Percentiles rank a stretch among this genome's conserved stretches.
Conservation (phyloP, 2,888 invertebrate genomes). For the Kuschelorhynchus macadamiae region DNA sequence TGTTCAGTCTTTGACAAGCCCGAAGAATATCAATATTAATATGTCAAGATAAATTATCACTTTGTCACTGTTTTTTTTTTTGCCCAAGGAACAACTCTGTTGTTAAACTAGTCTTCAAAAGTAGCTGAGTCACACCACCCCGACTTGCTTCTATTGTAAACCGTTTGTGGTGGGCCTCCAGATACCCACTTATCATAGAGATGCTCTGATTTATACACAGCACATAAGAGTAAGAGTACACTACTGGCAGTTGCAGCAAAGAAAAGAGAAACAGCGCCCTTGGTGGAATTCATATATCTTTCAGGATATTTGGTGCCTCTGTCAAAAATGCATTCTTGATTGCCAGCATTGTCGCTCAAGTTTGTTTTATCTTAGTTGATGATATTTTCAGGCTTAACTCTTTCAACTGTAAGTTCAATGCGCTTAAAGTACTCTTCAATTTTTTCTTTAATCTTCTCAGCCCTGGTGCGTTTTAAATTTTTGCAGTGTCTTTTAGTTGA, state of each 20-base stretch:
- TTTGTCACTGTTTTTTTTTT: no score
- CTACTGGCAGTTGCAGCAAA: slow-evolving; percentile 24
- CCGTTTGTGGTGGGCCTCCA: slow-evolving; percentile 56
- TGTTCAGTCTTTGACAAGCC: slow-evolving; percentile 8
- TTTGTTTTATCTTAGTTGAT: slow-evolving; percentile 45
- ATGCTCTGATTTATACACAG: slow-evolving; percentile 55
- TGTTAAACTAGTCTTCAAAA: no score
- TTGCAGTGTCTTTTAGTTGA: slow-evolving; percentile 1
- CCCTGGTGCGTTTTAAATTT: slow-evolving; percentile 5
- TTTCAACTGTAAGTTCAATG: not conserved
- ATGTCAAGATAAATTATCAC: slow-evolving; percentile 34
- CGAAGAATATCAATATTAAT: slow-evolving; percentile 36
- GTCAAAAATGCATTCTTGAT: slow-evolving; percentile 30
- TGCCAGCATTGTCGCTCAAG: slow-evolving; percentile 33
- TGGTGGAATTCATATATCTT: slow-evolving; percentile 36
- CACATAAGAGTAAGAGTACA: slow-evolving; percentile 54
- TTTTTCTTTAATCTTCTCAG: not conserved
- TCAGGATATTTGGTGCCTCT: slow-evolving; percentile 41
- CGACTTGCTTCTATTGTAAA: slow-evolving; percentile 57
- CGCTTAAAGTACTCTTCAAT: not conserved
- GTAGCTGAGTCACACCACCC: slow-evolving; percentile 54
- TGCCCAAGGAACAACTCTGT: no score
- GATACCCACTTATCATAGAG: slow-evolving; percentile 50
- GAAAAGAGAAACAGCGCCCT: slow-evolving; percentile 36
- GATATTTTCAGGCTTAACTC: slow-evolving; percentile 5